Evolutionary conservation across 2,113 vertebrate species (phyloP).

Genomic region (Salvelinus fontinalis): DNA sequence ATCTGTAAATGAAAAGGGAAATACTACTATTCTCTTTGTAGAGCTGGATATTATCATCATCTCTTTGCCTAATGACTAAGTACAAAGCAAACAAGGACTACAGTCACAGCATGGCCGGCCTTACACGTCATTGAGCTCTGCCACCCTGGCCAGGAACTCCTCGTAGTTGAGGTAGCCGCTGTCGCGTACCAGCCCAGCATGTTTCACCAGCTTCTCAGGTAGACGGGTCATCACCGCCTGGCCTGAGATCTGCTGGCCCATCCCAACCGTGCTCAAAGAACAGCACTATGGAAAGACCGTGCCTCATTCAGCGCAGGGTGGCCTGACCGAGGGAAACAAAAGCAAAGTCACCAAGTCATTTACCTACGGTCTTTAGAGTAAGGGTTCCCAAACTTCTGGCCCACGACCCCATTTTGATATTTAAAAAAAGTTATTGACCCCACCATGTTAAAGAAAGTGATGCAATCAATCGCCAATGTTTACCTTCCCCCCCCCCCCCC

Average conservation of each 20-base stretch:
- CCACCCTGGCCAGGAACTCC: constrained; percentile 95
- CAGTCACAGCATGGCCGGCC: constrained; percentile 34
- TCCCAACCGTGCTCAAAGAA: constrained; percentile 58
- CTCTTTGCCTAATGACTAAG: too few species aligned
- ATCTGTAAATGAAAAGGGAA: too few species aligned
- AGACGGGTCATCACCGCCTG: constrained; percentile 87
- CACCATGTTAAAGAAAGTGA: too few species aligned
- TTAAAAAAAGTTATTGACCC: too few species aligned
- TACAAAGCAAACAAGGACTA: neutral
- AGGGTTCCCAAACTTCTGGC: too few species aligned
- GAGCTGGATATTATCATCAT: too few species aligned
- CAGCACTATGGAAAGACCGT: constrained; percentile 44
- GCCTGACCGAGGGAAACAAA: constrained; percentile 55
- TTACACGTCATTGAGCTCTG: constrained; percentile 98
- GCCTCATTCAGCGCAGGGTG: constrained; percentile 39
- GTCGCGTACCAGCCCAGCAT: constrained; percentile 87
- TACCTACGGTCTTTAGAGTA: neutral
- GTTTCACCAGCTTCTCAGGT: constrained; percentile 95
- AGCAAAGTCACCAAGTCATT: neutral
- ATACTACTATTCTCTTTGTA: too few species aligned
- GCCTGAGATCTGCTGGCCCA: constrained; percentile 96
- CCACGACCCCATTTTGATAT: too few species aligned
- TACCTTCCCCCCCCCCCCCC: too few species aligned
- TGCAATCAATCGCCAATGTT: too few species aligned
- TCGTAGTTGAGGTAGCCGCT: constrained; percentile 93